These are phyloP conservation scores for Trachops cirrhosus DNA, from an alignment of 2,797 vertebrate genomes.

Conservation along the genomic window DNA sequence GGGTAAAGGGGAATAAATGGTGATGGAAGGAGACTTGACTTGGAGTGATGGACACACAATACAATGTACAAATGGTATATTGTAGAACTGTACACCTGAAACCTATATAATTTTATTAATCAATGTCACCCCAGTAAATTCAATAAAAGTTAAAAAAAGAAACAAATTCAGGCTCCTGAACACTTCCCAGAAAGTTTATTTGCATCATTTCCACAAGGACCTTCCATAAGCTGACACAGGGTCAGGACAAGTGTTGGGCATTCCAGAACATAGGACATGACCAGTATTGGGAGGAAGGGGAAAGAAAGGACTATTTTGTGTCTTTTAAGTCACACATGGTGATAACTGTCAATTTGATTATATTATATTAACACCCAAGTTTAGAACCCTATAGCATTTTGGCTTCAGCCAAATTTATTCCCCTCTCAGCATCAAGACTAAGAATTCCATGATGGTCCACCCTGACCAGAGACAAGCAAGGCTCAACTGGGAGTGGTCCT, in stretches of 20 bases:
- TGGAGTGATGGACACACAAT: background rate
- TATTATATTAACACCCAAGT: background rate
- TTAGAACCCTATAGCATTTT: background rate
- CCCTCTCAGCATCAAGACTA: background rate
- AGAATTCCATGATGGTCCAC: background rate
- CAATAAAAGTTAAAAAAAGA: background rate
- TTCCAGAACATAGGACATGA: background rate
- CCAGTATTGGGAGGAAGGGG: fast-evolving
- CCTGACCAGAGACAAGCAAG: background rate
- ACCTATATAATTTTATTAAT: background rate
- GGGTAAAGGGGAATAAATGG: background rate
- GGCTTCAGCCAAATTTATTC: background rate
- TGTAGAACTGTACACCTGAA: background rate
- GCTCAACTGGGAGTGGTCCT: background rate
- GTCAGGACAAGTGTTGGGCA: background rate
- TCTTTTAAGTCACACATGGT: background rate
- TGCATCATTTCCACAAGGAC: background rate
- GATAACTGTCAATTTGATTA: background rate
- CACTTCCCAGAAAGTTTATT: background rate
- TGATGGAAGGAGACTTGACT: background rate
- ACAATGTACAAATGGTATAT: background rate
- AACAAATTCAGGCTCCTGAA: background rate
- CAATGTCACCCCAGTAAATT: background rate
- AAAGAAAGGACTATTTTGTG: background rate
- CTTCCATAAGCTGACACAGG: background rate